Evolutionary conservation across 2,113 vertebrate species (phyloP), one percentile per base, ranked within the genome.

Genomic region (Polypterus bichir): DNA sequence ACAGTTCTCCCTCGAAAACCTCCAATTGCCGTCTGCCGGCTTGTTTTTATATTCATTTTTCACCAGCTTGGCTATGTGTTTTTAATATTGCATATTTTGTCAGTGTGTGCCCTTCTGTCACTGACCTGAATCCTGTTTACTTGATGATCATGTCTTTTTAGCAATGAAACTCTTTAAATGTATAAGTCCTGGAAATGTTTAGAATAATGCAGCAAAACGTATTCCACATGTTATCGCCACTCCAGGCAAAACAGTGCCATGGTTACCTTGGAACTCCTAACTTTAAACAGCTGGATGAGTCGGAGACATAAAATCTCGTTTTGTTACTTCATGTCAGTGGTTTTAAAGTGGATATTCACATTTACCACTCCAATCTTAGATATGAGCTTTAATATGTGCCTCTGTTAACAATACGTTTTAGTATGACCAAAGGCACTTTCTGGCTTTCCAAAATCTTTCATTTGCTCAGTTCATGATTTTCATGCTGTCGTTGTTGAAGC

Each of bases 261-360:
- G 82, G 82, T 87, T 87, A 86, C 84, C 84, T 84, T 86, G 81
- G 83, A 87, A 86, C 81, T 85, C 27, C 86, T 88, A 88, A 88
- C 84, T 83, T 88, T 83, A 84, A 88, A 84, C 86, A 87, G 84
- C 86, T 88, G 86, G 82, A 71, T 78, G 79, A 85, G 79, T 86
- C 83, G 82, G 82, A 27, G 27, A 27, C 27, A 27, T 27, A 27
- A 27, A 27, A 27, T 27, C 27, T 27, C 27, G 27, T 27, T 27
- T 27, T 27, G 27, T 27, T 27, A 27, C 27, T 27, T 27, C 27
- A 27, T 27, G 27, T 27, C 27, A 27, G 27, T 27, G 27, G 27
- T 27, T 27, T 27, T 27, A 27, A 27, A 27, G 27, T 27, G 27
- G 27, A 27, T 27, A 27, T 27, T 27, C 27, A 27, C 27, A 27